These are phyloP conservation scores for Trichogramma dendrolimi DNA, from an alignment of 2,888 invertebrate genomes.

Conservation along the genomic window DNA sequence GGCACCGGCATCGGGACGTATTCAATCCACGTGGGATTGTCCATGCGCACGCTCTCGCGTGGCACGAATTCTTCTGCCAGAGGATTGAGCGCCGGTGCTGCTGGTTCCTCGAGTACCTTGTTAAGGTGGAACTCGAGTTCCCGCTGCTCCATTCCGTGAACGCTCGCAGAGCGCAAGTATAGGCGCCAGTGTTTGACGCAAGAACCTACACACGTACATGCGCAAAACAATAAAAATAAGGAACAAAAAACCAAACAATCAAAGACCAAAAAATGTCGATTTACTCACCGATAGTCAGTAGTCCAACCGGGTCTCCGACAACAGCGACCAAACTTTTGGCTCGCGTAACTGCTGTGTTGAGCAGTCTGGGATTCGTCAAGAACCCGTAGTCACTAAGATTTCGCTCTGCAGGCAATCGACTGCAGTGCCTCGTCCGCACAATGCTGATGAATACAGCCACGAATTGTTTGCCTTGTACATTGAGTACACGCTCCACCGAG, in stretches of 20 bases:
- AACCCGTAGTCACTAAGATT: conserved; percentile 70
- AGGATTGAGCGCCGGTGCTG: conserved; percentile 63
- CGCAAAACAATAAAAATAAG: too few relatives aligned
- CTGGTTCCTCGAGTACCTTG: conserved; percentile 17
- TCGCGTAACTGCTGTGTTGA: conserved; percentile 79
- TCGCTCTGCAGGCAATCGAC: conserved; percentile 57
- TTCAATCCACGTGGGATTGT: conserved; percentile 32
- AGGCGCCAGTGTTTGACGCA: conserved; percentile 79
- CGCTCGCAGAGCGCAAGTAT: conserved; percentile 57
- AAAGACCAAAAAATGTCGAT: too few relatives aligned
- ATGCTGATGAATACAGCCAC: conserved; percentile 77
- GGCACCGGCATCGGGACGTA: conserved; percentile 35
- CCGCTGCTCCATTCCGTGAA: conserved; percentile 37
- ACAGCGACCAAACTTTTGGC: conserved; percentile 80
- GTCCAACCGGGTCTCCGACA: conserved; percentile 78
- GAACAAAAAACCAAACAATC: too few relatives aligned
- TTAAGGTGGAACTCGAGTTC: conserved; percentile 28
- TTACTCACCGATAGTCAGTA: conserved; percentile 67
- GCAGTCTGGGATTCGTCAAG: conserved; percentile 73
- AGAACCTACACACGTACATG: conserved; percentile 42
- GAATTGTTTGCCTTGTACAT: conserved; percentile 85
- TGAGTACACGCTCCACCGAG: conserved; percentile 76
- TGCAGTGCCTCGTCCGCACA: conserved; percentile 71
- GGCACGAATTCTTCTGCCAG: conserved; percentile 78
- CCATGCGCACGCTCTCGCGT: conserved; percentile 47